These are phyloP conservation scores for Emydura subglobosa DNA, from an alignment of 2,113 vertebrate species.

Conservation along the genomic window DNA sequence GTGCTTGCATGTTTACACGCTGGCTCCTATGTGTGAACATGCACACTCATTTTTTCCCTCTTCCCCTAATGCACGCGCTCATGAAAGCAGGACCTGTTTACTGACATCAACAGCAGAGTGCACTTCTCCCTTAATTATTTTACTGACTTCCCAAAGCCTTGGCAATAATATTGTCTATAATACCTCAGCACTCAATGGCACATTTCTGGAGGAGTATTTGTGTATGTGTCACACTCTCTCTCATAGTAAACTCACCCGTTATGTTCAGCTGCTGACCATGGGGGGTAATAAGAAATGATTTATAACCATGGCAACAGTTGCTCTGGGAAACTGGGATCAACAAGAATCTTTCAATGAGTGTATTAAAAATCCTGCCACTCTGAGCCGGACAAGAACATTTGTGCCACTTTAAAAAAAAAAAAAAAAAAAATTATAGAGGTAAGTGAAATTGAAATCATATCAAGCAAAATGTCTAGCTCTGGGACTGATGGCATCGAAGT, in stretches of 20 bases:
- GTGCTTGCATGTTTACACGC: background rate
- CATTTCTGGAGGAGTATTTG: background rate
- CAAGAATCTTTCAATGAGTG: constrained; percentile 49
- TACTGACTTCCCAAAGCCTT: background rate
- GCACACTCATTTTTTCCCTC: background rate
- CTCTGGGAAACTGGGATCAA: constrained; percentile 65
- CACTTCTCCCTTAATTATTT: background rate
- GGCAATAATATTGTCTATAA: background rate
- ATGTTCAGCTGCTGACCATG: constrained; percentile 21
- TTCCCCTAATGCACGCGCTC: background rate
- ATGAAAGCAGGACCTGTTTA: background rate
- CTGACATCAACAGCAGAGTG: background rate
- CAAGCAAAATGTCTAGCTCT: background rate
- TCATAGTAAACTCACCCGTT: constrained; percentile 32
- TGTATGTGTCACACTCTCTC: background rate
- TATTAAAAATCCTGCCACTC: constrained; percentile 22
- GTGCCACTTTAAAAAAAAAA: background rate
- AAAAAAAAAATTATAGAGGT: background rate
- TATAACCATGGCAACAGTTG: constrained; percentile 76
- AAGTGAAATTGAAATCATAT: background rate
- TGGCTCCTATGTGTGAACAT: background rate
- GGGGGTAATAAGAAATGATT: constrained; percentile 68
- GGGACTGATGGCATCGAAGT: background rate
- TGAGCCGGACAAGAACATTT: background rate
- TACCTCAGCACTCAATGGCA: background rate